phyloP scores from a whole-genome alignment of 2,888 invertebrate genomes.

The Eulithis prunata region DNA sequence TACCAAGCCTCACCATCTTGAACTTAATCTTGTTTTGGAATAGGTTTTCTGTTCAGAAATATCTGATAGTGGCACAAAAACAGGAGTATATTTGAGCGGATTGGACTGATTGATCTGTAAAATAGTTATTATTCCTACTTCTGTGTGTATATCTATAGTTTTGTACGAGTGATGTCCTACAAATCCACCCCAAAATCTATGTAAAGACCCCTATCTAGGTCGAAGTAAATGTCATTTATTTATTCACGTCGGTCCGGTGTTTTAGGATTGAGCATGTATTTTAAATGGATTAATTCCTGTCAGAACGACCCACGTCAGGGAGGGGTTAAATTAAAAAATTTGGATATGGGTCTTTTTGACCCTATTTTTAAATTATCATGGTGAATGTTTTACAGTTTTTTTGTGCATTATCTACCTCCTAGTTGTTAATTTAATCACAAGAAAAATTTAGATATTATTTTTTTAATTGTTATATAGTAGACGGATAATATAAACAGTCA shows the following conservation, averaged over 20 bases:
- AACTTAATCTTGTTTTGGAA: too few species aligned
- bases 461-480: too few species aligned
- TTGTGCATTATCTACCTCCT: neutral
- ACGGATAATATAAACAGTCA: too few species aligned
- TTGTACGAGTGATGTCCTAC: neutral
- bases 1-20: too few species aligned
- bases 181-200: slow-evolving; percentile 22
- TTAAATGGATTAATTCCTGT: slow-evolving; percentile 69
- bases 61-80: too few species aligned
- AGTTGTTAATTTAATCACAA: too few species aligned
- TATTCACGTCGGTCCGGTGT: slow-evolving; percentile 54
- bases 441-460: too few species aligned
- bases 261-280: slow-evolving; percentile 60
- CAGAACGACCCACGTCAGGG: slow-evolving; percentile 55
- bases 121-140: too few species aligned
- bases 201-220: slow-evolving; percentile 47
- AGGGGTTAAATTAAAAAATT: slow-evolving; percentile 57
- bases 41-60: too few species aligned
- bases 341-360: slow-evolving; percentile 41
- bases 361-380: slow-evolving; percentile 1
- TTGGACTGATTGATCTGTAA: too few species aligned
- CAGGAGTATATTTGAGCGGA: too few species aligned
- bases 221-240: slow-evolving; percentile 51
- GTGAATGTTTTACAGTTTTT: neutral
- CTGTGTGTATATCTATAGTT: neutral